Percentiles rank a stretch among this genome's conserved stretches.
phyloP scores from a whole-genome alignment of 2,888 invertebrate genomes.

The Drosophila prostipennis region DNA sequence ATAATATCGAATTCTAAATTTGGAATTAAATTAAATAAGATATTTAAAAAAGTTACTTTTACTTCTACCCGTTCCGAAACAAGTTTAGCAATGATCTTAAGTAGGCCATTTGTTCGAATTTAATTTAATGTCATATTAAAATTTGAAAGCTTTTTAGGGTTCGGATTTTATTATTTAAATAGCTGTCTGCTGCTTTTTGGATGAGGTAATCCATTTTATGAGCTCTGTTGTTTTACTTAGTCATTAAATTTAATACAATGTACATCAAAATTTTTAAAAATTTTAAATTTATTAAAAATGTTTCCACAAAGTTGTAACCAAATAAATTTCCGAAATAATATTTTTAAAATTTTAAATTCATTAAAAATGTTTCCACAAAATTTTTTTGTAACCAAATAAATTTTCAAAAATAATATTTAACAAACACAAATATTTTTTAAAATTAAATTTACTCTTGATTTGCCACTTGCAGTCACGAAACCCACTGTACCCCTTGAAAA shows the following conservation, averaged over 20 bases:
- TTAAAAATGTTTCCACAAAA: too few relatives aligned
- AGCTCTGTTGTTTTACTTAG: neutral
- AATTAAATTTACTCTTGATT: too few relatives aligned
- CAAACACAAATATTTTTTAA: too few relatives aligned
- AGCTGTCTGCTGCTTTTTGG: neutral
- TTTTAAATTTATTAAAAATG: too few relatives aligned
- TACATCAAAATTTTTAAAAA: too few relatives aligned
- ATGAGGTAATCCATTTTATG: constrained; percentile 12
- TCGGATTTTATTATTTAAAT: constrained; percentile 11
- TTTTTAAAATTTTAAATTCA: too few relatives aligned
- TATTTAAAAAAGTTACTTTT: constrained; percentile 16
- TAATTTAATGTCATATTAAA: constrained; percentile 28
- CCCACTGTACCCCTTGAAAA: constrained; percentile 4
- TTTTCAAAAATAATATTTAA: too few relatives aligned
- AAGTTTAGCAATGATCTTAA: constrained; percentile 10
- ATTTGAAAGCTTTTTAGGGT: constrained; percentile 15
- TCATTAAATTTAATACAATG: neutral
- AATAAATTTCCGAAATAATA: too few relatives aligned
- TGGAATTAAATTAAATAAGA: constrained; percentile 7
- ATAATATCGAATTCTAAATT: neutral
- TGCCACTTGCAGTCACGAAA: neutral
- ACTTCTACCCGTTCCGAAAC: constrained; percentile 3
- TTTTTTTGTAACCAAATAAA: too few relatives aligned
- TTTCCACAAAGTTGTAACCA: too few relatives aligned
- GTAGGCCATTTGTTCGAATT: constrained; percentile 27